Evolutionary conservation across 23 tunicate species (phyloP).

Genomic region (Diplosoma virens): DNA sequence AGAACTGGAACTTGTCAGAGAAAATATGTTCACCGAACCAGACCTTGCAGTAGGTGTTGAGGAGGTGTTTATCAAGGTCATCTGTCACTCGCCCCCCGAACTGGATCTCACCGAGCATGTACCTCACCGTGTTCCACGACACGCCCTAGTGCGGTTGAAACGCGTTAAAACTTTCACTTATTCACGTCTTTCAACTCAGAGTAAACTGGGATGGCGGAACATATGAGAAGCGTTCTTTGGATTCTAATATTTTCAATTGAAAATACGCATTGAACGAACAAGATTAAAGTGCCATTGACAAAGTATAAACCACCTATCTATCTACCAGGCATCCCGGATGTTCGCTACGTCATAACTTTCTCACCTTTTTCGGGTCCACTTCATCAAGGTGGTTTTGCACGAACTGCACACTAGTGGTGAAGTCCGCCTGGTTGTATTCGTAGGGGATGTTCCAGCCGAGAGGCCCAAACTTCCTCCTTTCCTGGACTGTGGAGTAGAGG

Average conservation of each 20-base stretch:
- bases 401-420: slow-evolving; percentile 92
- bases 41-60: slow-evolving; percentile 97
- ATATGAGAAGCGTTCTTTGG: no score
- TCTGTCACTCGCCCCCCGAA: slow-evolving; percentile 99
- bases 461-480: slow-evolving; percentile 98
- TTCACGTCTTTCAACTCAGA: no score
- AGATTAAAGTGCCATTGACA: no score
- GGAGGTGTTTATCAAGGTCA: slow-evolving; percentile 90
- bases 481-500: slow-evolving; percentile 96
- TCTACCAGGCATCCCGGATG: no score
- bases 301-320: no score
- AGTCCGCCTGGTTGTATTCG: slow-evolving; percentile 98
- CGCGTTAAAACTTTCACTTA: no score
- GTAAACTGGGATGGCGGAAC: no score
- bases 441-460: slow-evolving; percentile 99
- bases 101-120: slow-evolving; percentile 98
- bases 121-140: slow-evolving; percentile 97
- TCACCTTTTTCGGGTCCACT: slow-evolving; percentile 89
- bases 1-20: slow-evolving; percentile 84
- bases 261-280: no score
- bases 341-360: neutral
- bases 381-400: slow-evolving; percentile 98
- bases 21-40: slow-evolving; percentile 98
- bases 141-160: slow-evolving; percentile 89
- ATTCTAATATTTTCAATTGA: no score